Conservation (phyloP, 2,113 vertebrate genomes). For the Astatotilapia flaviijosephi region DNA sequence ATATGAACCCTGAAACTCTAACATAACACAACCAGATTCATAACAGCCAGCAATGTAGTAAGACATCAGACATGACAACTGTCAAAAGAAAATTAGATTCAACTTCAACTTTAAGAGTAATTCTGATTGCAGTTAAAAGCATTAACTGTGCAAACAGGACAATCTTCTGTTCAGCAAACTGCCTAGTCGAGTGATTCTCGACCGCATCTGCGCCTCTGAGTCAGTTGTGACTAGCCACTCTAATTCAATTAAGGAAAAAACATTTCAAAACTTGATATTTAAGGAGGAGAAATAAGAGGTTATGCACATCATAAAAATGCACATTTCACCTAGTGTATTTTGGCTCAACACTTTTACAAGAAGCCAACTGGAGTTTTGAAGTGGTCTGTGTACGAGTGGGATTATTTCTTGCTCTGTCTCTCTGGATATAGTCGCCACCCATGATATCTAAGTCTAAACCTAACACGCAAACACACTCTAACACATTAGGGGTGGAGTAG, state of each 20-base stretch:
- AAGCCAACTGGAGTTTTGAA: slow-evolving; percentile 45
- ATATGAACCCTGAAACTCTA: background rate
- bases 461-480: slow-evolving; percentile 33
- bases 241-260: slow-evolving; percentile 61
- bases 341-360: slow-evolving; percentile 46
- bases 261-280: slow-evolving; percentile 49
- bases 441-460: slow-evolving; percentile 29
- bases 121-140: background rate
- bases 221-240: slow-evolving; percentile 42
- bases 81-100: background rate
- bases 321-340: slow-evolving; percentile 57
- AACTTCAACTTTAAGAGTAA: background rate
- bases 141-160: background rate
- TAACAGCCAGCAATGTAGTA: background rate
- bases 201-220: slow-evolving; percentile 3
- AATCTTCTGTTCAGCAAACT: background rate
- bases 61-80: background rate
- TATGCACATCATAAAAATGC: slow-evolving; percentile 64
- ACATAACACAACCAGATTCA: background rate
- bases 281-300: slow-evolving; percentile 57
- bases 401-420: slow-evolving; percentile 39
- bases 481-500: slow-evolving; percentile 37
- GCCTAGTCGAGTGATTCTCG: background rate
- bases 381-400: slow-evolving; percentile 3
- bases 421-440: slow-evolving; percentile 27